Base-by-base conservation (phyloP, 2,888 invertebrate genomes). In the Pherbina coryleti region DNA sequence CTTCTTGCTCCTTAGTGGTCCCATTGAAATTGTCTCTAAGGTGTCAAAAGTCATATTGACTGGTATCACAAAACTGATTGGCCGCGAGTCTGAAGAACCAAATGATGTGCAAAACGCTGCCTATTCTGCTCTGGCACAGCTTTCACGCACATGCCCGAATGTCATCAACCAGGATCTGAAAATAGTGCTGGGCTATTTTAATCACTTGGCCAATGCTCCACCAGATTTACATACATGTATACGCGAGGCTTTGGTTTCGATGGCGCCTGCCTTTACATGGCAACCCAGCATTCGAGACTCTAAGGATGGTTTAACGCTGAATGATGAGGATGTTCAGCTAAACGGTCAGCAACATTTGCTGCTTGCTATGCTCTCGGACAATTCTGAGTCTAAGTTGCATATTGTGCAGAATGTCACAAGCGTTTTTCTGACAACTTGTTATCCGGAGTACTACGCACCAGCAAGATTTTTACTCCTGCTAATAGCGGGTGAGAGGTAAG, bases 381-480 rank as follows among this genome's bases (percentile, higher is more conserved):
- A 95, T 90, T 93, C 96, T 86, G 92, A 95, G 90, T 92, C 93
- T 53, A 94, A 94, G 22, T 94, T 96, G 83, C 91, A 94, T 2
- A 95, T 95, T 91, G 94, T 95, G 55, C 92, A 97, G 78, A 95
- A 95, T 89, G 94, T 96, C 55, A 95, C 96, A 3, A 95, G 95
- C 84, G 92, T 95, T 79, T 97, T 96, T 85, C 92, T 96, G 0
- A 93, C 95, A 3, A 93, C 93, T 8, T 94, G 97, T 81, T 98
- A 97, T 89, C 95, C 96, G 0, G 91, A 93, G 49, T 92, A 95
- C 84, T 95, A 96, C 88, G 93, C 95, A 0, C 94, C 96, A 0
- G 95, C 97, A 0, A 92, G 96, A 84, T 97, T 95, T 87, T 90
- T 97, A 11, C 90, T 98, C 75, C 91, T 98, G 22, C 88, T 96